These are phyloP conservation scores for Resseliella maxima DNA, from an alignment of 2,888 invertebrate species.

Conservation along the genomic window DNA sequence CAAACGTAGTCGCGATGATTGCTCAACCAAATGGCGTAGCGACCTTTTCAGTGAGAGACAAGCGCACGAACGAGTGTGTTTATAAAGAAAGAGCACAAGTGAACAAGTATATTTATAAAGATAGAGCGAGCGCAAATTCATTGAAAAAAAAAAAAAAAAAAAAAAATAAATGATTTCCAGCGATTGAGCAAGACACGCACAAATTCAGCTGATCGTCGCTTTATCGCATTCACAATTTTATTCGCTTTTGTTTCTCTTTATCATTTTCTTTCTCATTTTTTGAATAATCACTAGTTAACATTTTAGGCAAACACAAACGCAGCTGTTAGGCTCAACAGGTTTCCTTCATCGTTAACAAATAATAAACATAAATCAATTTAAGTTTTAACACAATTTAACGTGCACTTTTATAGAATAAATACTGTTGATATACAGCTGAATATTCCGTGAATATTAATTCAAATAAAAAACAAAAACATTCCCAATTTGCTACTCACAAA, in stretches of 20 bases:
- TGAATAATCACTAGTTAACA: not conserved
- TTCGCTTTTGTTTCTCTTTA: not conserved
- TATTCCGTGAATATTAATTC: too few species aligned
- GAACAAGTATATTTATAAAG: too few species aligned
- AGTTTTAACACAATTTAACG: not conserved
- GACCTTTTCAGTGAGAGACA: not conserved
- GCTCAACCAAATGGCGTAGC: not conserved
- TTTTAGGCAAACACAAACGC: not conserved
- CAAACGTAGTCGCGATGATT: not conserved
- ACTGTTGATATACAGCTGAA: too few species aligned
- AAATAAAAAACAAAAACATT: not conserved
- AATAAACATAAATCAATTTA: not conserved
- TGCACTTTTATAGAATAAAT: not conserved
- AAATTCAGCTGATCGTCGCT: not conserved
- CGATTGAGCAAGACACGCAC: conserved; percentile 24
- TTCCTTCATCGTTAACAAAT: not conserved
- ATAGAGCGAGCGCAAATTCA: too few species aligned
- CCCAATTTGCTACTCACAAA: not conserved
- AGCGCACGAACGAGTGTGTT: not conserved
- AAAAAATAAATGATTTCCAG: not conserved
- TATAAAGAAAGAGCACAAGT: too few species aligned
- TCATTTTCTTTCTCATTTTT: not conserved
- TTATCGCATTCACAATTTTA: not conserved
- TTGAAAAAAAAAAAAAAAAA: too few species aligned
- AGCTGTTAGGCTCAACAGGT: not conserved